Conservation (phyloP, 2,113 vertebrate species). For the Hassar affinis region DNA sequence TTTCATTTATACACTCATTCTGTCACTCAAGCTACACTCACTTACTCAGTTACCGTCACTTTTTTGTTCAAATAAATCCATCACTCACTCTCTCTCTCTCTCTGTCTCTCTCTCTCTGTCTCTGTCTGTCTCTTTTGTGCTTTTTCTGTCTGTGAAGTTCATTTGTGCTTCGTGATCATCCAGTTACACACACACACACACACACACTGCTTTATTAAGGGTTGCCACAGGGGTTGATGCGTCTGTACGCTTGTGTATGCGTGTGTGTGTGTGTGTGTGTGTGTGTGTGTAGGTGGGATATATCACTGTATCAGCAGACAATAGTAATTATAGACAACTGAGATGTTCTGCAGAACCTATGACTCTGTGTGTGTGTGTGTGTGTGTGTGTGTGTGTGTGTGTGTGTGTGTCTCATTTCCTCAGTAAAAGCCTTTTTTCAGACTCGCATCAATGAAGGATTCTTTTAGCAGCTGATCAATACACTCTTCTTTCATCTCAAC, state of each 20-base stretch:
- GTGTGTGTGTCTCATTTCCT: conserved; percentile 39
- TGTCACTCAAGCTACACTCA: not conserved
- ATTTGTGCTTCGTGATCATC: not conserved
- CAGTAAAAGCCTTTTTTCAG: conserved; percentile 52
- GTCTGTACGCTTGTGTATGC: not conserved
- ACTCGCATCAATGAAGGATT: conserved; percentile 49
- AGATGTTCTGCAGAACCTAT: conserved; percentile 21
- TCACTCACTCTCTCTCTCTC: not conserved
- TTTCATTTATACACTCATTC: not conserved
- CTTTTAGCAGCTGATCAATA: conserved; percentile 51
- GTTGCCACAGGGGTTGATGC: not conserved
- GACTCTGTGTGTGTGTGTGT: conserved; percentile 3
- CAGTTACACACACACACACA: conserved; percentile 21
- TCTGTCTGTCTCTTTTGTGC: not conserved
- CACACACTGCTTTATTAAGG: conserved; percentile 11
- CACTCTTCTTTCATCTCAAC: conserved; percentile 35
- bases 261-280: conserved; percentile 26
- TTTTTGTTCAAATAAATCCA: too few relatives aligned
- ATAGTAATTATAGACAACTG: conserved; percentile 39
- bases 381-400: conserved; percentile 28
- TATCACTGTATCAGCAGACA: conserved; percentile 32
- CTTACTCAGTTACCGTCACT: not conserved
- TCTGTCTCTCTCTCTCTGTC: not conserved
- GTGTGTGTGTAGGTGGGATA: conserved; percentile 31
- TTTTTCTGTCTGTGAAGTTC: not conserved